Conservation (phyloP, 2,113 vertebrate genomes). For the Ahaetulla prasina region DNA sequence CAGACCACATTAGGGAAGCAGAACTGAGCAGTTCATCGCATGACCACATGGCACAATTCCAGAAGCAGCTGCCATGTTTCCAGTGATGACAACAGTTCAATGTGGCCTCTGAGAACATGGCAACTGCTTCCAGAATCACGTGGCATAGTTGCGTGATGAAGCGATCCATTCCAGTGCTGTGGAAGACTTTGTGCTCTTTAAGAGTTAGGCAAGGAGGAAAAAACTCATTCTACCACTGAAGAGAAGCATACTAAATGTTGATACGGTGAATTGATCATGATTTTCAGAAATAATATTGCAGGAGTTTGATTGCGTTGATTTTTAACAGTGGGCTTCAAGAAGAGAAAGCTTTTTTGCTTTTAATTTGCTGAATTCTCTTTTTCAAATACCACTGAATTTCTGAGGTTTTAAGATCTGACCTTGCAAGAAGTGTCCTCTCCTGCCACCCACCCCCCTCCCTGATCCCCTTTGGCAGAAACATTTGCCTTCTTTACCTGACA, state of each 20-base stretch:
- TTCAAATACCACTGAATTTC: constrained; percentile 3
- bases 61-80: no score
- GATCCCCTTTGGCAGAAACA: background rate
- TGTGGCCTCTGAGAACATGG: no score
- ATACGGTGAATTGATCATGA: background rate
- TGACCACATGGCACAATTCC: no score
- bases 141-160: no score
- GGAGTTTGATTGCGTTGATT: background rate
- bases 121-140: no score
- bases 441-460: background rate
- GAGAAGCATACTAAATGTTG: background rate
- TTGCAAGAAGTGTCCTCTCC: background rate
- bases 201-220: no score
- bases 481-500: constrained; percentile 23
- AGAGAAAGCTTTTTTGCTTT: constrained; percentile 41
- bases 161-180: no score
- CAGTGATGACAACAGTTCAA: no score
- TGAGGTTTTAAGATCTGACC: constrained; percentile 21
- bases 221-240: background rate
- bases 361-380: constrained; percentile 38
- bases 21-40: no score
- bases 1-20: no score
- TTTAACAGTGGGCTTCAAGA: constrained; percentile 21
- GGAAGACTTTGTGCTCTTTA: no score
- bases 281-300: background rate